A percentile compares a stretch with the other conserved stretches of the same genome.
Conservation (phyloP, 64 coral and sea anemone species). For the Montipora foliosa region DNA sequence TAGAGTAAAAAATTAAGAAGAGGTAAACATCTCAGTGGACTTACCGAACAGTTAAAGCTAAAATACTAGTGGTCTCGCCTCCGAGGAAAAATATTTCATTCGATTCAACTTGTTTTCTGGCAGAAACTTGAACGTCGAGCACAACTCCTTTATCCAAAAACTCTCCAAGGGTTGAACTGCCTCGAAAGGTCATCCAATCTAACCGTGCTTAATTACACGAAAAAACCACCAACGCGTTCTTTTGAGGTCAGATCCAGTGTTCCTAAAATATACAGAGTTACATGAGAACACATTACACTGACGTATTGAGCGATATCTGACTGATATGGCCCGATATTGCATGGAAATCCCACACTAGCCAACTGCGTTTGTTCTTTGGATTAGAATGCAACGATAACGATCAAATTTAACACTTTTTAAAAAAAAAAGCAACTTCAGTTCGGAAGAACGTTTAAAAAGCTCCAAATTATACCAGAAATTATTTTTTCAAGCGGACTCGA, state of each 20-base stretch:
- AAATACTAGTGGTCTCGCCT: no score
- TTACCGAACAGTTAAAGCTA: neutral
- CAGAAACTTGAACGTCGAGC: no score
- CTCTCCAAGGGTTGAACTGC: no score
- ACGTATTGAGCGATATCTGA: neutral
- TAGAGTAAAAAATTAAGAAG: neutral
- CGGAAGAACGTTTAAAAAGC: neutral
- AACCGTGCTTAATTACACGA: neutral
- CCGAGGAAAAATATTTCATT: no score
- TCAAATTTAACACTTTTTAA: neutral
- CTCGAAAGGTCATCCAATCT: no score
- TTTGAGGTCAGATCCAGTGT: neutral
- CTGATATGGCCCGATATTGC: neutral
- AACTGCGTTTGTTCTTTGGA: neutral
- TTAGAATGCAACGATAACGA: neutral
- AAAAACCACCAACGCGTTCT: neutral
- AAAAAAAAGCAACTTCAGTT: neutral
- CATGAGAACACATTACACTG: neutral
- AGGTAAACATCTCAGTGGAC: neutral
- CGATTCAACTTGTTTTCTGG: no score
- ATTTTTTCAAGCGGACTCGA: neutral
- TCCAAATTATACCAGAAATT: neutral
- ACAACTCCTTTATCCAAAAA: no score
- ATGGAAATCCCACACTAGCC: neutral
- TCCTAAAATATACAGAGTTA: conserved; percentile 16